Conservation (phyloP, 2,888 invertebrate species). For the Steinernema hermaphroditum region DNA sequence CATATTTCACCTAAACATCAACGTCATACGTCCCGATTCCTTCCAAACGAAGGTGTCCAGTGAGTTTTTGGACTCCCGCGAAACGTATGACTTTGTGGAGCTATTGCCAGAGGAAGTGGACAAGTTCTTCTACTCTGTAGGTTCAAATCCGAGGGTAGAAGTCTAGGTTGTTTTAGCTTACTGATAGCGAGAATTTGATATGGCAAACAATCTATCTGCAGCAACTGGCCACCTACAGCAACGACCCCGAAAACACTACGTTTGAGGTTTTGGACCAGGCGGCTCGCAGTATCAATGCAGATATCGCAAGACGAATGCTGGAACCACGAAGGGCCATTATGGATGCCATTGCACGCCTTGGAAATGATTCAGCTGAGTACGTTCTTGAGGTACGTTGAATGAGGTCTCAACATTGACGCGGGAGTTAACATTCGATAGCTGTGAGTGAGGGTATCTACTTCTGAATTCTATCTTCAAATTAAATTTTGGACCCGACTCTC, state of each 20-base stretch:
- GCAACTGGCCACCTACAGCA: background rate
- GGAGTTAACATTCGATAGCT: too few relatives aligned
- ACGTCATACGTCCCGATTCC: too few relatives aligned
- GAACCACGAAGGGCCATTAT: background rate
- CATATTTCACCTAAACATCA: too few relatives aligned
- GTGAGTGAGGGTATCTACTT: too few relatives aligned
- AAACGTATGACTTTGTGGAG: constrained; percentile 21
- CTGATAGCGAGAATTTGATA: background rate
- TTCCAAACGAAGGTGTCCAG: too few relatives aligned
- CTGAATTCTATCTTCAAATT: too few relatives aligned
- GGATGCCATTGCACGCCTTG: background rate
- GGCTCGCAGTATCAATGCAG: background rate
- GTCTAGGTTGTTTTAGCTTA: background rate
- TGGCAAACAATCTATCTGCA: constrained; percentile 20
- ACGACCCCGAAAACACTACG: background rate
- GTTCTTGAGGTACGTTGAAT: background rate
- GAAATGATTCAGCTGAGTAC: background rate
- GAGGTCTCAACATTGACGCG: background rate
- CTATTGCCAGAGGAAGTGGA: constrained; percentile 18
- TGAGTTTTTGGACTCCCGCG: constrained; percentile 13
- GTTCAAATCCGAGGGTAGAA: background rate
- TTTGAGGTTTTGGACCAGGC: background rate
- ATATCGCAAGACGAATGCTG: background rate
- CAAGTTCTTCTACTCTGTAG: constrained; percentile 4
- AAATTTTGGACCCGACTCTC: too few relatives aligned